Conservation (phyloP, 2,113 vertebrate species). For the Tylochromis polylepis region DNA sequence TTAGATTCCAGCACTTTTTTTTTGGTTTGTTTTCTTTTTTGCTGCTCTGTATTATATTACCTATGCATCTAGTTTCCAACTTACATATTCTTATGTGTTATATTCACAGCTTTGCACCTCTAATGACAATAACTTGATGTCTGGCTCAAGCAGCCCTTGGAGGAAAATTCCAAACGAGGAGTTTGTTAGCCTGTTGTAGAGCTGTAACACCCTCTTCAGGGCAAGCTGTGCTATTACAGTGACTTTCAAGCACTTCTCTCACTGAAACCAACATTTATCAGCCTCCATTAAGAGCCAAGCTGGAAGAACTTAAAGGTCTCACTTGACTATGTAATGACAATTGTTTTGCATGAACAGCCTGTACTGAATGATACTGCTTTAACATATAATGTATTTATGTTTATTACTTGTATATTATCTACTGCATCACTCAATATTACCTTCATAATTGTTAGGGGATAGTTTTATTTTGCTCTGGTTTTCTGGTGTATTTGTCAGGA, state of each 20-base stretch:
- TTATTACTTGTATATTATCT: conserved; percentile 13
- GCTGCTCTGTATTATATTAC: background rate
- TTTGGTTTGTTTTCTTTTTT: background rate
- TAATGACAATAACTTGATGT: conserved; percentile 24
- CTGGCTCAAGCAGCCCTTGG: background rate
- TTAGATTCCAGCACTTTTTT: background rate
- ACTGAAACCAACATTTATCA: background rate
- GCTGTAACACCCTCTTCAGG: conserved; percentile 3
- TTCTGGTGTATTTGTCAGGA: background rate
- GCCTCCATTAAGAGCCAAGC: background rate
- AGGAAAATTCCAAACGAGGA: background rate
- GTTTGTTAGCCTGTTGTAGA: background rate
- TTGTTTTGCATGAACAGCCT: background rate
- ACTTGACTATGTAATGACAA: background rate
- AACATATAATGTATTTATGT: background rate
- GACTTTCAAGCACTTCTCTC: background rate
- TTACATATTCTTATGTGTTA: background rate
- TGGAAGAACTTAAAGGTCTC: background rate
- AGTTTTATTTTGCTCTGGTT: background rate
- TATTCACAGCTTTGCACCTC: conserved; percentile 20
- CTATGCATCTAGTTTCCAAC: background rate
- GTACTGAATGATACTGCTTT: background rate
- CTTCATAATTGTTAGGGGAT: background rate
- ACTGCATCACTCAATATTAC: background rate
- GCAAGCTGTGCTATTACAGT: background rate